Evolutionary conservation across 2,113 vertebrate species (phyloP).

Genomic region (Zosterops pallidus): DNA sequence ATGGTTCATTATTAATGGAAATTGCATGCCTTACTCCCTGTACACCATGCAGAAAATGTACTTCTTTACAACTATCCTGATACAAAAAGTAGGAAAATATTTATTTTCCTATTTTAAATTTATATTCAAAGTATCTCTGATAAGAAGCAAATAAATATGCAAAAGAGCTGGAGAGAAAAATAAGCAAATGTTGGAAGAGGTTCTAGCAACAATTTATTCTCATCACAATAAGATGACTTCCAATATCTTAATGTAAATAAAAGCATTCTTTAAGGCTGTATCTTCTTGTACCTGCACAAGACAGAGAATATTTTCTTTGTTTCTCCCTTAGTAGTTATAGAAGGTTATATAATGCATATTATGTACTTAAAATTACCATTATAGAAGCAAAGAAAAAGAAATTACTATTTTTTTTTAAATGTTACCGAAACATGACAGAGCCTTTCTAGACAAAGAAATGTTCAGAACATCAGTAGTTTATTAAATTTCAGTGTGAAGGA

Average conservation of each 20-base stretch:
- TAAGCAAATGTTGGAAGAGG: neutral
- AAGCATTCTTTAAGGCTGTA: neutral
- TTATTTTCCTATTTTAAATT: constrained; percentile 33
- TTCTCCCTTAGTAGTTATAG: neutral
- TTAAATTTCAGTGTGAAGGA: neutral
- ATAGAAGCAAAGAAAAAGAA: neutral
- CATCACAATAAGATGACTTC: neutral
- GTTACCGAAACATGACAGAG: neutral
- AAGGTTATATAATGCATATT: neutral
- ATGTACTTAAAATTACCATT: neutral
- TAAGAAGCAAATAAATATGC: constrained; percentile 50
- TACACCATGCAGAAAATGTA: constrained; percentile 1
- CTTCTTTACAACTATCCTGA: neutral
- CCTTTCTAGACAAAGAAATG: neutral
- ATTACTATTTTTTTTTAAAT: neutral
- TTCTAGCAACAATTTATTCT: constrained; percentile 10
- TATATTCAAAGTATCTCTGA: constrained; percentile 7
- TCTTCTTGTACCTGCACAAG: neutral
- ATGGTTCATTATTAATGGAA: constrained; percentile 28
- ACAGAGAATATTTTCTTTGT: neutral
- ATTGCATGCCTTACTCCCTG: constrained; percentile 11
- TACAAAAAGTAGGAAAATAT: constrained; percentile 35
- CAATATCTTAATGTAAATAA: constrained; percentile 22
- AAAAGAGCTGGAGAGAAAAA: constrained; percentile 26
- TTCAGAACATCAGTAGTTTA: neutral